Base-by-base conservation (phyloP, 2,797 vertebrate genomes). In the Anguilla marmorata region DNA sequence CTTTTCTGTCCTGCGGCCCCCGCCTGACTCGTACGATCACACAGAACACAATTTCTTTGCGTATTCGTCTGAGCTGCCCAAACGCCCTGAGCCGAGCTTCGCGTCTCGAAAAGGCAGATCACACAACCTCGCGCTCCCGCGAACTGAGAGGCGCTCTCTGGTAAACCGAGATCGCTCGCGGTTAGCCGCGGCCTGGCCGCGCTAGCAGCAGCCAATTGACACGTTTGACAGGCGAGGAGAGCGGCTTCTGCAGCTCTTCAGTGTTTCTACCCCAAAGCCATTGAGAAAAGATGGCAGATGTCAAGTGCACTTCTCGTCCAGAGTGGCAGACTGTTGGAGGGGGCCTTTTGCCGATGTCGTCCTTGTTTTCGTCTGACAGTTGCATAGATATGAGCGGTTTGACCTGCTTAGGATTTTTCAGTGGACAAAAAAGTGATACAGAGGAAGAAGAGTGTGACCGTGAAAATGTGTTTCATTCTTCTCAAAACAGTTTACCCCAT, bases 161-260 rank as follows among this genome's bases (percentile, higher is more conserved):
- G 83, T 30, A 85, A 85, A 85, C 56, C 83, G 50, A 85, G 33
- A 24, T 54, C 54, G 56, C 84, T 66, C 33, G 9, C 8, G 66
- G 84, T 30, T 12, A 60, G 21, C 30, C 1, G 66, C 37, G 33
- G 24, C 85, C 60, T 45, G 85, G 45, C 30, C 2, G 33, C 45
- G 66, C 85, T 11, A 27, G 37, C 33, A 69, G 85, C 85, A 48
- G 19, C 27, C 37, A 48, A 14, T 86, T 86, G 85, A 86, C 85
- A 48, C 14, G 50, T 85, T 85, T 85, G 85, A 86, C 85, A 86
- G 50, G 83, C 58, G 60, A 66, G 58, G 58, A 86, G 27, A 86
- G 63, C 16, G 48, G 27, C 58, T 48, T 41, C 72, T 76, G 72
- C 33, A 41, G 19, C 85, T 33, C 56, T 85, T 58, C 50, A 33